Percentiles rank a stretch among this genome's conserved stretches.
Conservation (phyloP, 1,140 invertebrate species). For the Procambarus clarkii region DNA sequence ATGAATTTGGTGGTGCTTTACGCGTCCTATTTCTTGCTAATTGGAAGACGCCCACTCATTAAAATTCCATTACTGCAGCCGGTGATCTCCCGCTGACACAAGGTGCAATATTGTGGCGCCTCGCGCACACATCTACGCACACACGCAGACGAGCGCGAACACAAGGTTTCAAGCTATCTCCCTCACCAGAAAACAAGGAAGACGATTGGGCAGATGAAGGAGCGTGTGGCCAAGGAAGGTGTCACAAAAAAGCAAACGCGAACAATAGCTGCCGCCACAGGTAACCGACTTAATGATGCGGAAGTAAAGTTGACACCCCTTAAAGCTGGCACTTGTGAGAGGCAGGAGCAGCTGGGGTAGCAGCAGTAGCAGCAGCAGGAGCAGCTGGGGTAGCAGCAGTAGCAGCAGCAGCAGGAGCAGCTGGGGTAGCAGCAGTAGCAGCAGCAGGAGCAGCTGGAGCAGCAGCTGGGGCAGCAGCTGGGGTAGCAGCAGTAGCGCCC, state of each 20-base stretch:
- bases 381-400: background rate
- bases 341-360: background rate
- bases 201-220: too few species aligned
- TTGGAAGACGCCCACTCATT: constrained; percentile 15
- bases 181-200: too few species aligned
- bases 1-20: background rate
- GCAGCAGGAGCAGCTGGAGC: background rate
- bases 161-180: background rate
- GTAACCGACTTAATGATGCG: too few species aligned
- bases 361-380: background rate
- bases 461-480: background rate
- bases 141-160: background rate
- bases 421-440: background rate
- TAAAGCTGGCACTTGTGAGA: too few species aligned
- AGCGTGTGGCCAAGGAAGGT: too few species aligned
- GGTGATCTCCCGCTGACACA: background rate
- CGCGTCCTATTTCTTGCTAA: constrained; percentile 14
- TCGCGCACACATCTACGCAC: background rate
- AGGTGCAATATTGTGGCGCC: background rate
- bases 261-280: too few species aligned
- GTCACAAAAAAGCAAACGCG: too few species aligned
- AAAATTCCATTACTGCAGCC: background rate
- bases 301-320: too few species aligned
- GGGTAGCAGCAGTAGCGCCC: background rate
- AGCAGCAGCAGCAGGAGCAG: background rate